phyloP scores from a whole-genome alignment of 2,888 invertebrate genomes.

The Campoletis raptor region DNA sequence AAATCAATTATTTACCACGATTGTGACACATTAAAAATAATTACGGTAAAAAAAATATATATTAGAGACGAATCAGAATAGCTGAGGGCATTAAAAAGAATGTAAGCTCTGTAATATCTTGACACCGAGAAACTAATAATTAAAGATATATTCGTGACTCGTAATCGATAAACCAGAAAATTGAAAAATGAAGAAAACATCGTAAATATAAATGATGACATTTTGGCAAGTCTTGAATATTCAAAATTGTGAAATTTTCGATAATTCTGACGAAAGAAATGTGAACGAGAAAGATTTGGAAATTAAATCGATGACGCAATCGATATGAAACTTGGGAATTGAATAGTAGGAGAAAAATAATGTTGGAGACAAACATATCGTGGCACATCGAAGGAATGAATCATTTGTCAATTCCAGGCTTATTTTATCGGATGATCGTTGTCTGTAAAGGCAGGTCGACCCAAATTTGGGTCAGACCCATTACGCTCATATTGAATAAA shows the following conservation, averaged over 20 bases:
- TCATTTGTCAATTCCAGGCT: background rate
- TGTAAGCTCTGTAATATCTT: no score
- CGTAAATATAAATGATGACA: background rate
- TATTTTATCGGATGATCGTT: background rate
- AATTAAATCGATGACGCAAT: background rate
- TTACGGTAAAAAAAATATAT: no score
- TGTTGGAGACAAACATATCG: background rate
- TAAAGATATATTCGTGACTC: background rate
- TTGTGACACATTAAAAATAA: no score
- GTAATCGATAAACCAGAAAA: background rate
- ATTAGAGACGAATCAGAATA: no score
- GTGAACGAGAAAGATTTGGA: background rate
- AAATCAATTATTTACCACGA: no score
- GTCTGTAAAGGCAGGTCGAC: slow-evolving; percentile 6
- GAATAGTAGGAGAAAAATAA: background rate
- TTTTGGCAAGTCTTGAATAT: background rate
- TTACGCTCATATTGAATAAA: slow-evolving; percentile 32
- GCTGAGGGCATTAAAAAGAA: no score
- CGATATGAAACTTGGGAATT: background rate
- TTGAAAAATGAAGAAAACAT: background rate
- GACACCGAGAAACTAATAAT: no score
- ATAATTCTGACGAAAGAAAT: background rate
- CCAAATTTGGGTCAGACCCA: slow-evolving; percentile 58
- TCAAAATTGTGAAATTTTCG: background rate
- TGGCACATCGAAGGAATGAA: background rate